Conservation (phyloP, 2,113 vertebrate species). For the Nesoenas mayeri region DNA sequence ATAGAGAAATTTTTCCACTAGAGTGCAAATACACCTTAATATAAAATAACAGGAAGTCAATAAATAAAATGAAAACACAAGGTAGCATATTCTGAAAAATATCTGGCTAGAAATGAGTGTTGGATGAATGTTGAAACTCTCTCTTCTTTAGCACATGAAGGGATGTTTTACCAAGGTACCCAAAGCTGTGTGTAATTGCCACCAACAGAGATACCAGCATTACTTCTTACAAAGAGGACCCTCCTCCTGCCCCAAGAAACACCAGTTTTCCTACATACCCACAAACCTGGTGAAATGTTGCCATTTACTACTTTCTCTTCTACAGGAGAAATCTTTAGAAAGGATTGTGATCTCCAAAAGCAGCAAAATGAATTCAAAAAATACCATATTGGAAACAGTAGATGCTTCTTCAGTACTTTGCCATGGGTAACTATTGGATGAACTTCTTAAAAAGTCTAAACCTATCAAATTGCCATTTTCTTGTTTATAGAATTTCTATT, state of each 20-base stretch:
- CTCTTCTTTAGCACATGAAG: neutral
- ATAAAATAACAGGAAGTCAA: neutral
- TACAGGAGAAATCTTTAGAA: neutral
- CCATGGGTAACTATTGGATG: neutral
- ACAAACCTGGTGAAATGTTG: neutral
- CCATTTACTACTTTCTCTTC: neutral
- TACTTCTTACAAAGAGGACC: neutral
- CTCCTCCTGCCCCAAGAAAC: neutral
- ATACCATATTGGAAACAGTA: neutral
- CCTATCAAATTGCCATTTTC: neutral
- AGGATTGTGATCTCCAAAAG: neutral
- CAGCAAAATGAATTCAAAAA: neutral
- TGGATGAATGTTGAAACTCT: neutral
- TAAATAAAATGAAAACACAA: neutral
- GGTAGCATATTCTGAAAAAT: neutral
- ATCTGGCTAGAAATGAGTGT: neutral
- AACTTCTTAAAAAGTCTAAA: neutral
- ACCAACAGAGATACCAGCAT: neutral
- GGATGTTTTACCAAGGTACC: neutral
- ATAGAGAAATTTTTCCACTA: neutral
- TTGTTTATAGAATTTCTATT: neutral
- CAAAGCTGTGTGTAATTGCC: neutral
- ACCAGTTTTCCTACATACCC: neutral
- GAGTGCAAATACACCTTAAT: neutral
- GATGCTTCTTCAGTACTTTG: neutral